Evolutionary conservation across 2,888 invertebrate species (phyloP).

Genomic region (Stenchaetothrips biformis): DNA sequence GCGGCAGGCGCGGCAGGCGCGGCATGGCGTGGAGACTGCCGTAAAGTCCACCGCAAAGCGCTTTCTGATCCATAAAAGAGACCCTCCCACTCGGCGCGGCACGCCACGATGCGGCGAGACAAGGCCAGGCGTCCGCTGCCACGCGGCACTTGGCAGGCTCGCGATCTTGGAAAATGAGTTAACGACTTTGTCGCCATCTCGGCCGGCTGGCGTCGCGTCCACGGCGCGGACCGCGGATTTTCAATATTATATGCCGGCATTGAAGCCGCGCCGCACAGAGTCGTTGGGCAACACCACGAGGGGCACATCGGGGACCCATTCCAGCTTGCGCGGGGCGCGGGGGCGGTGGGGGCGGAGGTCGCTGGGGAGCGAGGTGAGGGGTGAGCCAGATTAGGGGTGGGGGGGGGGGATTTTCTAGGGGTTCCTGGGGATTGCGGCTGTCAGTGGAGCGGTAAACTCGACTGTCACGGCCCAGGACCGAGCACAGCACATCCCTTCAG

Average conservation of each 20-base stretch:
- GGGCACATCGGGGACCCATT: background rate
- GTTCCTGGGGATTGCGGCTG: constrained; percentile 2
- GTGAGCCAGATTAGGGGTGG: background rate
- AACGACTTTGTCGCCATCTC: too few species aligned
- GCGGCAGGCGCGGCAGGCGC: too few species aligned
- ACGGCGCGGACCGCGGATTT: too few species aligned
- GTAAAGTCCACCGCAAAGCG: constrained; percentile 20
- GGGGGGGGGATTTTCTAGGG: background rate
- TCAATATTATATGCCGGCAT: too few species aligned
- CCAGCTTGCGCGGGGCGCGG: background rate
- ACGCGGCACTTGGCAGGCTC: background rate
- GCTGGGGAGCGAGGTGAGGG: background rate
- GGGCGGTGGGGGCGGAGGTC: background rate
- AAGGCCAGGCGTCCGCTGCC: background rate
- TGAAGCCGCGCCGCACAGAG: background rate
- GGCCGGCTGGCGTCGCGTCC: too few species aligned
- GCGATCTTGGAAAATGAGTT: background rate
- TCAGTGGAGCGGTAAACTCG: constrained; percentile 18
- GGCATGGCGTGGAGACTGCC: background rate
- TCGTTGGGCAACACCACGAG: background rate
- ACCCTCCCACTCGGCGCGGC: background rate
- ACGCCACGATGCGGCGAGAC: background rate
- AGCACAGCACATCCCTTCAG: background rate
- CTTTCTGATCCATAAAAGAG: constrained; percentile 14
- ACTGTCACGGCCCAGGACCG: background rate